Evolutionary conservation across 2,797 vertebrate species (phyloP).

Genomic region (Parauchenoglanis punctatus): DNA sequence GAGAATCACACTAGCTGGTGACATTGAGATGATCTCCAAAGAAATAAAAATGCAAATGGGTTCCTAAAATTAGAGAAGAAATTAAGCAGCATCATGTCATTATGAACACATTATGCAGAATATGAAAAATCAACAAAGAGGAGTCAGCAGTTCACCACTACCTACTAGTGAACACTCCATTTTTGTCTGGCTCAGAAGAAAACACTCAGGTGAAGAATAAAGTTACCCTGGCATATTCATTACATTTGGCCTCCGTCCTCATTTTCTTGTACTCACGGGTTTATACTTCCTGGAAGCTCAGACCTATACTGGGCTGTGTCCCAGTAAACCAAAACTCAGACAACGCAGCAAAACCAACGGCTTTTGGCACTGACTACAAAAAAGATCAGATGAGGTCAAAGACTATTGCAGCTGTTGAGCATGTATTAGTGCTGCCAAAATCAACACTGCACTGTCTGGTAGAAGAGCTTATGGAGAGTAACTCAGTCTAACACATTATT

Average conservation of each 20-base stretch:
- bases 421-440: constrained; percentile 44
- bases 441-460: constrained; percentile 44
- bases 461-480: constrained; percentile 23
- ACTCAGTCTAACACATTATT: constrained; percentile 23
- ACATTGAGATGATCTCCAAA: background rate
- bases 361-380: constrained; percentile 46
- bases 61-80: background rate
- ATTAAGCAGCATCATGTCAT: background rate
- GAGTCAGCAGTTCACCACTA: background rate
- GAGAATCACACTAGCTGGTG: background rate
- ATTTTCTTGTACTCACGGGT: constrained; percentile 42
- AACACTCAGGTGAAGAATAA: constrained; percentile 33
- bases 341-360: constrained; percentile 42
- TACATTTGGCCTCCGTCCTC: constrained; percentile 30
- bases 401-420: constrained; percentile 50
- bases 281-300: constrained; percentile 48
- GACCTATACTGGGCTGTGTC: constrained; percentile 48
- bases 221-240: constrained; percentile 42
- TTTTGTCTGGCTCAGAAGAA: constrained; percentile 7
- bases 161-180: background rate
- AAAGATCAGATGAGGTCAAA: constrained; percentile 54
- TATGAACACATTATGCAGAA: background rate
- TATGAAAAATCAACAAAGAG: background rate
- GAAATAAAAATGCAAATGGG: background rate
- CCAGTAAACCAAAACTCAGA: constrained; percentile 50